These are phyloP conservation scores for Drosophila tropicalis DNA, from an alignment of 1,140 invertebrate species.

Conservation along the genomic window DNA sequence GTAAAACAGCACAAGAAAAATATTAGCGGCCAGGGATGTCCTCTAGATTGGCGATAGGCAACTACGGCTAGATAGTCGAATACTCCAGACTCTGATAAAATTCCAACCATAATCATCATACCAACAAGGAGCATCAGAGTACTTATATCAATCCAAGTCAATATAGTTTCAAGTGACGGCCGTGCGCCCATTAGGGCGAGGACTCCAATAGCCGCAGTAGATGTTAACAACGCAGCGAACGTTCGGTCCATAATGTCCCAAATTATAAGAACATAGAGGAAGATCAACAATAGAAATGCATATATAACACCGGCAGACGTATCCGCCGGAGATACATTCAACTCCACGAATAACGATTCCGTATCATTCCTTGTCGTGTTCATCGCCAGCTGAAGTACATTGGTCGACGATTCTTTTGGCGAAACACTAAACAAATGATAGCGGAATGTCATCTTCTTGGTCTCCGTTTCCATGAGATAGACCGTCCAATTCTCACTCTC, in stretches of 20 bases:
- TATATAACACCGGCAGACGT: constrained; percentile 85
- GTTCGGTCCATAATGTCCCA: constrained; percentile 92
- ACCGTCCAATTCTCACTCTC: background rate
- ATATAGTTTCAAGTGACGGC: constrained; percentile 88
- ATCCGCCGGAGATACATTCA: constrained; percentile 21
- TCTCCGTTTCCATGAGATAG: background rate
- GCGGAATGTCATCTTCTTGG: accelerated
- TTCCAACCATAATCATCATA: constrained; percentile 94
- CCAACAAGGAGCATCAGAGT: constrained; percentile 92
- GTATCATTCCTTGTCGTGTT: background rate
- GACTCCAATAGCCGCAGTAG: constrained; percentile 88
- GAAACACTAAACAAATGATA: background rate
- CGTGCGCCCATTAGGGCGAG: constrained; percentile 88
- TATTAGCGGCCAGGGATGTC: constrained; percentile 91
- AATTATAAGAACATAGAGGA: constrained; percentile 91
- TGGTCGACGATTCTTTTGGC: background rate
- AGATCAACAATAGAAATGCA: constrained; percentile 87
- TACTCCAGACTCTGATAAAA: constrained; percentile 92
- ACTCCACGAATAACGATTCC: constrained; percentile 11
- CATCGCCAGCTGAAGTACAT: background rate
- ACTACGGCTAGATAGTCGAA: constrained; percentile 91
- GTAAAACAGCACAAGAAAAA: constrained; percentile 91
- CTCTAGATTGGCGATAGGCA: constrained; percentile 87
- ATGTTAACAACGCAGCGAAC: constrained; percentile 90
- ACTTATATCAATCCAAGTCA: constrained; percentile 93